Evolutionary conservation across 1,140 invertebrate genomes (phyloP), one percentile per base, ranked within the genome.

Genomic region (Neodiprion virginianus): DNA sequence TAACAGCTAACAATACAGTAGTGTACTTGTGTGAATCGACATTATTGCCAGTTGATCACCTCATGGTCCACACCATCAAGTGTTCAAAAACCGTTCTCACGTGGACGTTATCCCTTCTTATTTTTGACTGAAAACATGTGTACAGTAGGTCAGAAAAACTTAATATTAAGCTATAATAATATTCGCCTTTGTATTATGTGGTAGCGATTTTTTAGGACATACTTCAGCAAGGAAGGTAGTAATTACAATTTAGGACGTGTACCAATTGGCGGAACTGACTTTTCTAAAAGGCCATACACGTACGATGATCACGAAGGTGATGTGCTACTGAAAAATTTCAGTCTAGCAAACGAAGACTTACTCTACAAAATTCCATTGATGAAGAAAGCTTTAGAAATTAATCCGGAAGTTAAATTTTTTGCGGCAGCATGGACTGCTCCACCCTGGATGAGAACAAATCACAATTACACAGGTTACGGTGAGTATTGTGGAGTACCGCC

Each of bases 401-500:
- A 85, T 79, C 71, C 79, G 8, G 66, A 80, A 0, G 11, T 80
- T 79, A 89, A 74, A 28, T 85, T 97, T 1, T 88, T 97, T 74
- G 92, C 91, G 0, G 91, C 93, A 11, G 91, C 95, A 0, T 98
- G 97, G 97, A 94, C 93, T 72, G 91, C 97, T 0, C 97, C 97
- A 0, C 85, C 89, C 7, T 99, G 97, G 97, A 98, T 99, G 97
- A 99, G 99, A 88, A 94, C 92, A 0, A 96, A 94, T 79, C 88
- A 93, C 28, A 86, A 84, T 70, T 92, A 90, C 8, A 17, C n/a
- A 61, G 53, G 53, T 8, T 76, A 78, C 53, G 53, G 53, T 61
- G n/a, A 17, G 53, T 61, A 61, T 17, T 61, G 28, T 40, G 5
- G 28, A 40, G 28, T 40, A 40, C 28, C 28, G 28, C 28, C 28